phyloP scores from a whole-genome alignment of 2,797 vertebrate genomes.

The Sebastes steindachneri region DNA sequence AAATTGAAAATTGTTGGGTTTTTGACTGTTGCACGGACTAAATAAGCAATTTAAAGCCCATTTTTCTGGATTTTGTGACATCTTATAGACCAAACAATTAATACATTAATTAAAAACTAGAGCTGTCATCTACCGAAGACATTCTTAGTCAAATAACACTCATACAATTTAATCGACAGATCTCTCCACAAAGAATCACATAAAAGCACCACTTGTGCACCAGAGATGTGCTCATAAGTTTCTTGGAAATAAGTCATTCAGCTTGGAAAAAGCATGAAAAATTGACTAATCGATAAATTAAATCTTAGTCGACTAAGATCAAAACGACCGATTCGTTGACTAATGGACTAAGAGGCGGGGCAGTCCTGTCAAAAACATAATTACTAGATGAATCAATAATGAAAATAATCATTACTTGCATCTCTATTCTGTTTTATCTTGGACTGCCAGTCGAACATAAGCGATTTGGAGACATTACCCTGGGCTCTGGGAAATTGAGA shows the following conservation, averaged over 20 bases:
- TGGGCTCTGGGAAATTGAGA: neutral
- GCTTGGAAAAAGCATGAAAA: too few relatives aligned
- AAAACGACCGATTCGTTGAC: too few relatives aligned
- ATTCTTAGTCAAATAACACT: too few relatives aligned
- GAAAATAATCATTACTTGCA: neutral
- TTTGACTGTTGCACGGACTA: neutral
- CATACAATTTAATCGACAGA: too few relatives aligned
- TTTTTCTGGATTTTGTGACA: neutral
- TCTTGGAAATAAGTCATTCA: too few relatives aligned
- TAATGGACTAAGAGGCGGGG: too few relatives aligned
- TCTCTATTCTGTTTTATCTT: neutral
- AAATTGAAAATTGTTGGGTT: neutral
- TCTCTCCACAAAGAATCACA: neutral
- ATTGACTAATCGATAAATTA: too few relatives aligned
- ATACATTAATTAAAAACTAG: neutral
- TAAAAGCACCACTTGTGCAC: too few relatives aligned
- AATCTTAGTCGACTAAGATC: too few relatives aligned
- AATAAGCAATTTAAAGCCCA: neutral
- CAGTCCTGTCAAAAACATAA: neutral
- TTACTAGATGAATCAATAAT: neutral
- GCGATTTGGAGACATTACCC: neutral
- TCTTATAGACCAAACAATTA: neutral
- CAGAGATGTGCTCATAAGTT: too few relatives aligned
- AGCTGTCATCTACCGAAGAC: too few relatives aligned
- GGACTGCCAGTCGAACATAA: neutral